Conservation (phyloP, 2,797 vertebrate species). For the Gadopsis marmoratus region DNA sequence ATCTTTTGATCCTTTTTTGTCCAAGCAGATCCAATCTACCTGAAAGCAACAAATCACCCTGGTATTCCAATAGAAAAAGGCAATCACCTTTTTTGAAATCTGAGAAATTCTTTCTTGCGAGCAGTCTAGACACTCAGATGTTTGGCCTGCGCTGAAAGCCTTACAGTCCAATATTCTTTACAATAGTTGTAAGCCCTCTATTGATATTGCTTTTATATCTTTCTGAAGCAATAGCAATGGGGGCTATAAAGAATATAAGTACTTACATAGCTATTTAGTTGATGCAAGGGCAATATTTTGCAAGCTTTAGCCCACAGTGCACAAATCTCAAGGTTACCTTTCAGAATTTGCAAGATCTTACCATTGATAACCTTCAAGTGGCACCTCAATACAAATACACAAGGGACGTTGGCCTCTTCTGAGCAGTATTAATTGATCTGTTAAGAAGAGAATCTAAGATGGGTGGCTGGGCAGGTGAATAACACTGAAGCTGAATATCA, state of each 20-base stretch:
- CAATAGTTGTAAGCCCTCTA: slow-evolving; percentile 39
- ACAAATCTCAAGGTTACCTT: slow-evolving; percentile 66
- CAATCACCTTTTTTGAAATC: slow-evolving; percentile 35
- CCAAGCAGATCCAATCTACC: slow-evolving; percentile 30
- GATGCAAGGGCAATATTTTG: slow-evolving; percentile 51
- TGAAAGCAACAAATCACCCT: slow-evolving; percentile 36
- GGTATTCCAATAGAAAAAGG: slow-evolving; percentile 48
- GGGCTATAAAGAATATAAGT: slow-evolving; percentile 44
- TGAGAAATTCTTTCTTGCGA: slow-evolving; percentile 38
- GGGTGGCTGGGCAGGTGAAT: slow-evolving; percentile 17
- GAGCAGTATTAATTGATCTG: slow-evolving; percentile 61
- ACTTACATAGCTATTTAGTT: slow-evolving; percentile 46
- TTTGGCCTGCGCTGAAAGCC: slow-evolving; percentile 23
- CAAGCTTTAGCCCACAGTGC: slow-evolving; percentile 31
- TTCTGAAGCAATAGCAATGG: slow-evolving; percentile 42
- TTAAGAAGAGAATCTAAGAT: slow-evolving; percentile 41
- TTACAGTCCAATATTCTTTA: slow-evolving; percentile 42
- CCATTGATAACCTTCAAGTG: slow-evolving; percentile 75
- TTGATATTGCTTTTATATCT: slow-evolving; percentile 45
- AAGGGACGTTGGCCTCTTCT: slow-evolving; percentile 50
- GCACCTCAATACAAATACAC: slow-evolving; percentile 76
- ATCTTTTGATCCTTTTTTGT: slow-evolving; percentile 43
- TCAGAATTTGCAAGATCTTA: slow-evolving; percentile 67
- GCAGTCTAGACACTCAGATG: slow-evolving; percentile 24
- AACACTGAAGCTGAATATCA: slow-evolving; percentile 16